Evolutionary conservation across 2,113 vertebrate genomes (phyloP), one percentile per base, ranked within the genome.

Genomic region (Hystrix cristata): DNA sequence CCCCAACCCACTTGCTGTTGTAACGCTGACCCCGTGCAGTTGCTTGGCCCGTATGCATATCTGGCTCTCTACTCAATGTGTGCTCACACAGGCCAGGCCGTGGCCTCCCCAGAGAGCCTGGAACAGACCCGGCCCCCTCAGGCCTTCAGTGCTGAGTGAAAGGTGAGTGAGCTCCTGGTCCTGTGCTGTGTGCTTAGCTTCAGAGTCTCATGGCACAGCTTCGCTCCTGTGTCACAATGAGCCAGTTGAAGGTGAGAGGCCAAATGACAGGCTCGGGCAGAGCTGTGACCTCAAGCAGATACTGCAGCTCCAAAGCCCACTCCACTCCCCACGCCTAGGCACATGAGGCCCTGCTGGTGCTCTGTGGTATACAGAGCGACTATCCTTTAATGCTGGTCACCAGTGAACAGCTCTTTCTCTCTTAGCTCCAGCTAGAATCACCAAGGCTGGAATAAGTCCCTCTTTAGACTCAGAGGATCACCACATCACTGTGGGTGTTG

Each of bases 201-300:
- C 8, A 0, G 0, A 1, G 57, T 23, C 85, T 64, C 43, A 6
- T 0, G 3, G 67, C 74, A 27, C 55, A 79, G 27, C 69, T 18
- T 80, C 60, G 1, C 5, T 18, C 43, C 62, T 57, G 9, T 0
- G 0, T 46, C 62, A 57, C n/a, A 85, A 1, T 0, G 1, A 71
- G 59, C 46, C 59, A n/a, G 29, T 2, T 0, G 14, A 7, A 46
- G 48, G 60, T 0, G 1, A 60, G 6, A 31, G 21, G 55, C 16
- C 5, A 18, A n/a, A n/a, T 15, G 0, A 13, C 19, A 67, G 25
- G 84, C 85, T 67, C 4, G 0, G 0, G 34, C 0, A 18, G 65
- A 43, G n/a, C 74, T 64, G 55, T 55, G 34, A 46, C 84, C 62
- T 67, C 55, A 38, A 43, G 38, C 64, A 59, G 71, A 5, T 0